These are phyloP conservation scores for Taenioides sp. DNA, from an alignment of 2,797 vertebrate species.

Conservation along the genomic window DNA sequence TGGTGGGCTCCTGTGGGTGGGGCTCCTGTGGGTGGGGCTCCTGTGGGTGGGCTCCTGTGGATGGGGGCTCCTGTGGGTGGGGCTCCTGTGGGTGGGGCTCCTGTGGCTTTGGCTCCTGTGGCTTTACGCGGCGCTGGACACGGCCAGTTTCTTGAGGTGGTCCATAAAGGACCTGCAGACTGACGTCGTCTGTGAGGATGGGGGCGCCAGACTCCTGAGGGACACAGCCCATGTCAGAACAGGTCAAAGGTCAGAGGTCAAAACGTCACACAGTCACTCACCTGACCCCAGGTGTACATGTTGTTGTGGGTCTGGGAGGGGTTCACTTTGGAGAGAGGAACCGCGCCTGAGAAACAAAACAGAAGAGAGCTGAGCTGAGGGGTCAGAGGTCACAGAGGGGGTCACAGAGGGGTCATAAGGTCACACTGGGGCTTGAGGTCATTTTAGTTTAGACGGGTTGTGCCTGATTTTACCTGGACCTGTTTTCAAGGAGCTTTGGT, in stretches of 20 bases:
- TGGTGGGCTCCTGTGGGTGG: too few species aligned
- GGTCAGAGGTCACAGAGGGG: too few species aligned
- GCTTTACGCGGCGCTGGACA: constrained; percentile 87
- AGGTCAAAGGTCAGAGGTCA: neutral
- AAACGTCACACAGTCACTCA: constrained; percentile 62
- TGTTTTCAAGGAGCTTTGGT: too few species aligned
- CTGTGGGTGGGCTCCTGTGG: too few species aligned
- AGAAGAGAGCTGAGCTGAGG: too few species aligned
- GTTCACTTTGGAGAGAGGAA: constrained; percentile 98
- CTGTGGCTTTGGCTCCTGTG: neutral
- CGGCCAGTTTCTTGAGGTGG: constrained; percentile 96
- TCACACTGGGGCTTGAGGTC: too few species aligned
- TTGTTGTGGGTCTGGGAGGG: constrained; percentile 98
- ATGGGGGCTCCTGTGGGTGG: too few species aligned
- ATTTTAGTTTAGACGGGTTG: too few species aligned
- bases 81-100: too few species aligned
- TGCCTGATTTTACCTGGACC: too few species aligned
- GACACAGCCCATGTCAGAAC: neutral
- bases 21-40: too few species aligned
- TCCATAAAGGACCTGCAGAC: constrained; percentile 98
- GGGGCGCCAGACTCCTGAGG: constrained; percentile 91
- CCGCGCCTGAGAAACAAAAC: constrained; percentile 79
- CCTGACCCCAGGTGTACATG: constrained; percentile 97
- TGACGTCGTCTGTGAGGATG: constrained; percentile 97
- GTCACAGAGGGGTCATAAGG: too few species aligned